Conservation (phyloP, 2,888 invertebrate genomes). For the Trichacis sp. region DNA sequence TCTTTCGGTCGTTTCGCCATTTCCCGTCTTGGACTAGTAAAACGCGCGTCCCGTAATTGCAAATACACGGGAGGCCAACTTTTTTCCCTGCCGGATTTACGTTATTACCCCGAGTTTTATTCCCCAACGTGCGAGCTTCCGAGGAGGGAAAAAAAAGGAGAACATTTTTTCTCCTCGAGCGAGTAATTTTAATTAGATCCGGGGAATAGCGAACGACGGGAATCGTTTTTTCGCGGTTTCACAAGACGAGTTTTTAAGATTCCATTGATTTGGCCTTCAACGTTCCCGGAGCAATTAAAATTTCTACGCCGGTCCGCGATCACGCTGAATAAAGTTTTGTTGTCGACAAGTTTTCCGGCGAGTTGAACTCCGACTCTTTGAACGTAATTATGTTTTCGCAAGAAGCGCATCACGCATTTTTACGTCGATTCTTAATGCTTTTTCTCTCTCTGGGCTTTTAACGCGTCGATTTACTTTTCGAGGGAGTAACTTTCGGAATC, state of each 20-base stretch:
- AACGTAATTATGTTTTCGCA: neutral
- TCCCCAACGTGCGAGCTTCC: constrained; percentile 6
- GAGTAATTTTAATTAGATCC: constrained; percentile 28
- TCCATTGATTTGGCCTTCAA: neutral
- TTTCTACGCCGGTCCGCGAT: neutral
- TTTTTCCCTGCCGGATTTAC: constrained; percentile 27
- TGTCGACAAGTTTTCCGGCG: neutral
- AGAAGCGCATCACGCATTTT: neutral
- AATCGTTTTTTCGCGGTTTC: neutral
- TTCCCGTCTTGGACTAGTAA: constrained; percentile 2
- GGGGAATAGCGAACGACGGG: constrained; percentile 6
- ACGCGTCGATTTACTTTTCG: neutral
- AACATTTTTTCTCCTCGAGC: constrained; percentile 13
- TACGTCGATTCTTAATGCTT: neutral
- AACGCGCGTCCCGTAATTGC: constrained; percentile 27
- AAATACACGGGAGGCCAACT: constrained; percentile 25
- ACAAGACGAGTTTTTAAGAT: constrained; percentile 1
- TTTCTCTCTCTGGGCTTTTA: neutral
- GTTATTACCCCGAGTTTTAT: constrained; percentile 21
- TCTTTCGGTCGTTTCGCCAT: constrained; percentile 17
- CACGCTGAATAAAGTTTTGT: neutral
- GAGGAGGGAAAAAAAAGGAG: constrained; percentile 9
- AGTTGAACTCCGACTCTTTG: too few relatives aligned
- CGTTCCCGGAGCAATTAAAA: neutral
- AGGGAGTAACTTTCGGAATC: neutral